phyloP scores from a whole-genome alignment of 2,113 vertebrate species.

The Silurus meridionalis region DNA sequence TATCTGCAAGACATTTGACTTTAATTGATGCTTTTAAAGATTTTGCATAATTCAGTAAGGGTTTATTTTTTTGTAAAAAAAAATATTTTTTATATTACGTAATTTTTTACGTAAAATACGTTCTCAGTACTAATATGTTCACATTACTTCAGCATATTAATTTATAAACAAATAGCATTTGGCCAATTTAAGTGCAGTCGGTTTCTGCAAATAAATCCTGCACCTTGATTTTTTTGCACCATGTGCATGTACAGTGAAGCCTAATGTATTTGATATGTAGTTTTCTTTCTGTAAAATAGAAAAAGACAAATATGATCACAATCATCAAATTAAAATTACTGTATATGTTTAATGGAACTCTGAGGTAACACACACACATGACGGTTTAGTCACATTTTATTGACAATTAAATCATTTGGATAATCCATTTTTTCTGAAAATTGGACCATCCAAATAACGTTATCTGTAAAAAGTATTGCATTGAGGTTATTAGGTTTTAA shows the following conservation, averaged over 20 bases:
- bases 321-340: neutral
- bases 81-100: too few species aligned
- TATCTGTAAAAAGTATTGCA: slow-evolving; percentile 5
- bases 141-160: too few species aligned
- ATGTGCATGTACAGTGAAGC: neutral
- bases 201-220: too few species aligned
- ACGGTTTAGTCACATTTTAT: neutral
- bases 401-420: neutral
- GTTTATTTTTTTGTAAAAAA: too few species aligned
- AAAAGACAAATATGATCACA: neutral
- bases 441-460: neutral
- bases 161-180: too few species aligned
- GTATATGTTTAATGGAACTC: neutral
- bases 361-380: neutral
- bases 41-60: too few species aligned
- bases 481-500: slow-evolving; percentile 8
- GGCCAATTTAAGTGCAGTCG: too few species aligned
- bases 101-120: too few species aligned
- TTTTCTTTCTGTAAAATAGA: neutral
- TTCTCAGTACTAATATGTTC: too few species aligned
- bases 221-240: too few species aligned
- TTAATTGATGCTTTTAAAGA: too few species aligned
- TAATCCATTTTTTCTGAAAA: neutral
- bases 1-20: too few species aligned
- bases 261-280: neutral